These are phyloP conservation scores for Etia nguti DNA, from an alignment of 2,113 vertebrate genomes.

Conservation along the genomic window DNA sequence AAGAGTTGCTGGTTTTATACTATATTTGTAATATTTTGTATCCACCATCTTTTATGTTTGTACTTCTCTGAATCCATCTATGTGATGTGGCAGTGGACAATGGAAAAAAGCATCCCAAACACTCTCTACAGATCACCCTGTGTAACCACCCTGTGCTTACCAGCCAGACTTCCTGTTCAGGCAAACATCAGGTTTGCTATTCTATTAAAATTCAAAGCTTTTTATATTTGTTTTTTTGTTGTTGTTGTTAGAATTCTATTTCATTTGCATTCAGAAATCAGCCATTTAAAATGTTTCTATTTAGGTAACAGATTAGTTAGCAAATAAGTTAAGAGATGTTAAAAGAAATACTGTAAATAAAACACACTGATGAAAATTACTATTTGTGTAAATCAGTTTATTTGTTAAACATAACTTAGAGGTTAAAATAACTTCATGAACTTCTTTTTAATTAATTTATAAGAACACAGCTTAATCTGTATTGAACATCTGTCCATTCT, in stretches of 20 bases:
- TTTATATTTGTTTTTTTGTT: not conserved
- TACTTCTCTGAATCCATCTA: not conserved
- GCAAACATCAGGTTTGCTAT: not conserved
- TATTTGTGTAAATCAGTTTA: not conserved
- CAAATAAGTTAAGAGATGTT: not conserved
- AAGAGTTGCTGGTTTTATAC: not conserved
- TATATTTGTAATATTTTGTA: not conserved
- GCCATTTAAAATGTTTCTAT: not conserved
- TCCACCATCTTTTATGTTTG: not conserved
- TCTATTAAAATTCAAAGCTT: not conserved
- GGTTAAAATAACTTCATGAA: not conserved
- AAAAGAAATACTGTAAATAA: not conserved
- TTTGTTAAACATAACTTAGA: not conserved
- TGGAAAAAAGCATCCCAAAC: not conserved
- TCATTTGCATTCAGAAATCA: not conserved
- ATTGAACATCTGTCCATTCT: not conserved
- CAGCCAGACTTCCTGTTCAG: not conserved
- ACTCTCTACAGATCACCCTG: not conserved
- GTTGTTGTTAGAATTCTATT: not conserved
- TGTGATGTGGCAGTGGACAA: not conserved
- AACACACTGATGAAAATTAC: not conserved
- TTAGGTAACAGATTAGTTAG: not conserved
- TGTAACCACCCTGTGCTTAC: not conserved
- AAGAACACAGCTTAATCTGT: not conserved
- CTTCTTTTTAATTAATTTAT: not conserved